These are phyloP conservation scores for Hemiprocne comata DNA, from an alignment of 2,113 vertebrate genomes.

Conservation along the genomic window DNA sequence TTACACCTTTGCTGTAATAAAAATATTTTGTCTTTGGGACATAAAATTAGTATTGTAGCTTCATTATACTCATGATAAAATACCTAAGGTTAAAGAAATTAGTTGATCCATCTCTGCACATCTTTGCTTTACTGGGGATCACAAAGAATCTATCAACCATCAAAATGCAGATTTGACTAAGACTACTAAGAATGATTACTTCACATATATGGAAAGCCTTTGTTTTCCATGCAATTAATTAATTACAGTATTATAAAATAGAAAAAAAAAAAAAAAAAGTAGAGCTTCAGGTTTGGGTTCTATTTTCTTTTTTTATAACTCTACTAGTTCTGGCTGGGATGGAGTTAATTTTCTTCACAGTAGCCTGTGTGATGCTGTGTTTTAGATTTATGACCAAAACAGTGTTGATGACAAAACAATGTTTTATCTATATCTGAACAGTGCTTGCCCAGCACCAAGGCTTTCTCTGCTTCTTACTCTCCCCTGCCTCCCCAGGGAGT, in stretches of 20 bases:
- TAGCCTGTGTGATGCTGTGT: neutral
- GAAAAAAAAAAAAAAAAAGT: neutral
- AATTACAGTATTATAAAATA: neutral
- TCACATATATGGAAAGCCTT: neutral
- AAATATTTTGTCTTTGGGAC: neutral
- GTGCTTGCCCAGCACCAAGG: neutral
- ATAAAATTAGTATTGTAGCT: neutral
- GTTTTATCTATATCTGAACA: neutral
- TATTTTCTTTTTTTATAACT: neutral
- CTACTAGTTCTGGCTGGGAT: neutral
- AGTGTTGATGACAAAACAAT: neutral
- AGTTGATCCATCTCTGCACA: neutral
- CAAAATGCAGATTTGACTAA: neutral
- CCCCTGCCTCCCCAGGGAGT: fast-evolving
- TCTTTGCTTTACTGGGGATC: neutral
- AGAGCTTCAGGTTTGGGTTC: neutral
- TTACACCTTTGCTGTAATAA: neutral
- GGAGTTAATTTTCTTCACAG: neutral
- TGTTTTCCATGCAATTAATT: neutral
- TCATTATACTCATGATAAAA: neutral
- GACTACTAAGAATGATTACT: neutral
- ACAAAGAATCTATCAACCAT: neutral
- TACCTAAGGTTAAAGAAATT: neutral
- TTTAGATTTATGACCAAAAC: neutral
- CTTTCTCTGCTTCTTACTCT: neutral